These are phyloP conservation scores for Aradophagus sp. DNA, from an alignment of 1,140 invertebrate genomes.

Conservation along the genomic window DNA sequence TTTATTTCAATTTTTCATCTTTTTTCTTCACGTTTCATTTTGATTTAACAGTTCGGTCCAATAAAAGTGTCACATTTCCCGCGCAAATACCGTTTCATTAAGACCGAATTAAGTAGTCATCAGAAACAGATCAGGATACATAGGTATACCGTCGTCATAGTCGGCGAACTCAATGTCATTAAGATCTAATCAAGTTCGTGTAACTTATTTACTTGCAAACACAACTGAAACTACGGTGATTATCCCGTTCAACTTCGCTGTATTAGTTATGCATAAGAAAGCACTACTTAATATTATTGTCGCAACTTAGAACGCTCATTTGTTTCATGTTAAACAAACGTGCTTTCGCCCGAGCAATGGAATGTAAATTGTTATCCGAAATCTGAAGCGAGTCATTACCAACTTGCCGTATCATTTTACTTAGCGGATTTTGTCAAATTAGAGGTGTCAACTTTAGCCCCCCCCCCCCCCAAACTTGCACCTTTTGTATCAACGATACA, in stretches of 20 bases:
- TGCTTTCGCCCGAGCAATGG: not conserved
- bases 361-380: conserved; percentile 4
- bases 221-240: conserved; percentile 46
- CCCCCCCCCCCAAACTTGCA: too few species aligned
- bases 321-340: conserved; percentile 11
- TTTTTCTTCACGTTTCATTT: too few species aligned
- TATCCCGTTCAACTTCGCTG: conserved; percentile 25
- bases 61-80: too few species aligned
- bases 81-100: conserved; percentile 40
- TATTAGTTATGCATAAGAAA: conserved; percentile 48
- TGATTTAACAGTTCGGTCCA: too few species aligned
- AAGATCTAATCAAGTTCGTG: conserved; percentile 53
- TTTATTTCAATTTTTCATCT: too few species aligned
- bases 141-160: conserved; percentile 26
- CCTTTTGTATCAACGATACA: too few species aligned
- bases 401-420: not conserved
- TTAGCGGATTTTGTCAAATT: not conserved
- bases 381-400: conserved; percentile 1
- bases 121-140: conserved; percentile 47
- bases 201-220: conserved; percentile 52
- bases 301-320: conserved; percentile 14
- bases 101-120: conserved; percentile 45
- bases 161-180: conserved; percentile 46
- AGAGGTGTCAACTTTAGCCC: too few species aligned
- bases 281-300: conserved; percentile 29